Evolutionary conservation across 2,888 invertebrate species (phyloP).

Genomic region (Rapana venosa): DNA sequence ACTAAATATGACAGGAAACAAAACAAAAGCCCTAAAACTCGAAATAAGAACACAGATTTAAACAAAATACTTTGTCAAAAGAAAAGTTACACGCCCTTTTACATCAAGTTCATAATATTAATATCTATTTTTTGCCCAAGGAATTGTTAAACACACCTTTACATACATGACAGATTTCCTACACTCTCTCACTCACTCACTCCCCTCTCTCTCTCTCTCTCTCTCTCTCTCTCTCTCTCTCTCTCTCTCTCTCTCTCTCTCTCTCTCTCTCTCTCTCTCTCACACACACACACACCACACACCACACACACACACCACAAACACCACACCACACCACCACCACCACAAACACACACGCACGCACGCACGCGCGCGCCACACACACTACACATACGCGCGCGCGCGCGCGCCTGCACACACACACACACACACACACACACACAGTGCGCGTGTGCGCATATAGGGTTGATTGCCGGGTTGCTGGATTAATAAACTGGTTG

Average conservation of each 20-base stretch:
- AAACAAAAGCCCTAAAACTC: too few species aligned
- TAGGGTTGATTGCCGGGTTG: too few species aligned
- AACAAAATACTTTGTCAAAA: too few species aligned
- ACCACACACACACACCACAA: conserved; percentile 19
- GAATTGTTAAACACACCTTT: too few species aligned
- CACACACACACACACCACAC: not conserved
- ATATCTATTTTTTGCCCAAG: too few species aligned
- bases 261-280: not conserved
- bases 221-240: not conserved
- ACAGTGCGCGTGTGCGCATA: too few species aligned
- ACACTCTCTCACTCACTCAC: not conserved
- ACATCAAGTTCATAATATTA: too few species aligned
- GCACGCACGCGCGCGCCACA: not conserved
- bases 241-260: not conserved
- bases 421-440: not conserved
- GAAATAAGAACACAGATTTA: too few species aligned
- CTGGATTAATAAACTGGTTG: too few species aligned
- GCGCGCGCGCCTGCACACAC: not conserved
- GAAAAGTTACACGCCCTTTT: too few species aligned
- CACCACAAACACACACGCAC: not conserved
- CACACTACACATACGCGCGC: not conserved
- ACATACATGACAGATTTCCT: not conserved
- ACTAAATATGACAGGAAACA: too few species aligned
- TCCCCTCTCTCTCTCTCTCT: not conserved
- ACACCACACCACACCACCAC: not conserved